A percentile compares a stretch with the other conserved stretches of the same genome.
Evolutionary conservation across 2,797 vertebrate species (phyloP).

Genomic region (Sciurus vulgaris): DNA sequence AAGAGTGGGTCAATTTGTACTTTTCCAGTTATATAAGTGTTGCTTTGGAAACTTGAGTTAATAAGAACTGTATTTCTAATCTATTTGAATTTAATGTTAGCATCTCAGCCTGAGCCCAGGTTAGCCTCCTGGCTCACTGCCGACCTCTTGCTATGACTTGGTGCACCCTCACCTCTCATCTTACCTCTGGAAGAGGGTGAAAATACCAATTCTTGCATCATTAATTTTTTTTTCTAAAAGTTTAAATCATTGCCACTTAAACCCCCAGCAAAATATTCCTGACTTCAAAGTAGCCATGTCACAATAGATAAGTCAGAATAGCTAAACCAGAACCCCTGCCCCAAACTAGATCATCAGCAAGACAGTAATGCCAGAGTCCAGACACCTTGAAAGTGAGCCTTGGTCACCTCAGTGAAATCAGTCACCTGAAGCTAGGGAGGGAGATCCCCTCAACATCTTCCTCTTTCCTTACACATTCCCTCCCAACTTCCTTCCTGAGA

Average conservation of each 20-base stretch:
- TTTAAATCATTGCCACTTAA: not conserved
- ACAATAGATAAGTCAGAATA: not conserved
- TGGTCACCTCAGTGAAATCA: not conserved
- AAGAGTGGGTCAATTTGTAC: slow-evolving; percentile 39
- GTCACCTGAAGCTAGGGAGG: not conserved
- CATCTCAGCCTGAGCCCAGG: slow-evolving; percentile 19
- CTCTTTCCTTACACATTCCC: not conserved
- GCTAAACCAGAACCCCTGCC: not conserved
- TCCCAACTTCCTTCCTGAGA: not conserved
- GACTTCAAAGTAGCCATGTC: not conserved
- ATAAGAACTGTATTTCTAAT: slow-evolving; percentile 44
- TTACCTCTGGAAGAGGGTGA: not conserved
- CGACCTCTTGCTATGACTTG: not conserved
- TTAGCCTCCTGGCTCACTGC: not conserved
- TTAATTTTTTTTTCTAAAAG: slow-evolving; percentile 56
- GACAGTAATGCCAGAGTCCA: not conserved
- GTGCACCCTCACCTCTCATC: not conserved
- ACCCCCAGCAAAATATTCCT: not conserved
- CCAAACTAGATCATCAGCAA: not conserved
- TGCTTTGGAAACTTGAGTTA: slow-evolving; percentile 53
- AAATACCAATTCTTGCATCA: not conserved
- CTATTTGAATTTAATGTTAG: slow-evolving; percentile 62
- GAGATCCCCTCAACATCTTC: not conserved
- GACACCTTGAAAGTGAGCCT: not conserved
- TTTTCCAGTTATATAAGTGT: slow-evolving; percentile 59